Evolutionary conservation across 1,140 invertebrate genomes (phyloP), one percentile per base, ranked within the genome.

Genomic region (Danaus melanippus): DNA sequence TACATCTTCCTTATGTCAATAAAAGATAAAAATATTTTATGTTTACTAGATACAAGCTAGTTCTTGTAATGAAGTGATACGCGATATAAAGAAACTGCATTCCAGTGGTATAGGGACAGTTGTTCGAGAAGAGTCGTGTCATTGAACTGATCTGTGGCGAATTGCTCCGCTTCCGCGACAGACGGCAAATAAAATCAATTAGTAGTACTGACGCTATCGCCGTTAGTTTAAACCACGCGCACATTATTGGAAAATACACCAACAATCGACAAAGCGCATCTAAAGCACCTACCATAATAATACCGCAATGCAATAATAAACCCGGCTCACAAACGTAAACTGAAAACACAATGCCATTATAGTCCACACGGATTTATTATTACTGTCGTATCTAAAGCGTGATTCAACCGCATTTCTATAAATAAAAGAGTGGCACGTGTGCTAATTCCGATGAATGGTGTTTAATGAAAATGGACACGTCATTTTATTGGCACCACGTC

Each of bases 381-480:
- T 64, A 68, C 57, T 66, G 61, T 57, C 66, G 67, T 68, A 60
- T 61, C 59, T 50, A 57, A 45, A 46, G 62, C 46, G 73, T 82
- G 79, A 82, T 74, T 79, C 80, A 84, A 7, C 21, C 21, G 53
- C 68, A 60, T 41, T 58, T 58, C 65, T 79, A 72, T 67, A 74
- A 77, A 75, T 74, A 77, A 59, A 69, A 59, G 54, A 65, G 61
- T 65, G 69, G 69, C 72, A 74, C 77, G 77, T 76, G 78, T 79
- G 71, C 74, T 76, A 73, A 79, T 82, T 80, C 67, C 64, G 71
- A 71, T 73, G 74, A 69, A 79, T 68, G 72, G 66, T 77, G 74
- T 77, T 83, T 80, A 77, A 77, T 82, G 76, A 79, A 81, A 73
- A 73, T 69, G 71, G 74, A 64, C 76, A 83, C 79, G 82, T 83